Percentiles rank a stretch among this genome's conserved stretches.
Conservation (phyloP, 2,113 vertebrate species). For the Atlantisia rogersi region DNA sequence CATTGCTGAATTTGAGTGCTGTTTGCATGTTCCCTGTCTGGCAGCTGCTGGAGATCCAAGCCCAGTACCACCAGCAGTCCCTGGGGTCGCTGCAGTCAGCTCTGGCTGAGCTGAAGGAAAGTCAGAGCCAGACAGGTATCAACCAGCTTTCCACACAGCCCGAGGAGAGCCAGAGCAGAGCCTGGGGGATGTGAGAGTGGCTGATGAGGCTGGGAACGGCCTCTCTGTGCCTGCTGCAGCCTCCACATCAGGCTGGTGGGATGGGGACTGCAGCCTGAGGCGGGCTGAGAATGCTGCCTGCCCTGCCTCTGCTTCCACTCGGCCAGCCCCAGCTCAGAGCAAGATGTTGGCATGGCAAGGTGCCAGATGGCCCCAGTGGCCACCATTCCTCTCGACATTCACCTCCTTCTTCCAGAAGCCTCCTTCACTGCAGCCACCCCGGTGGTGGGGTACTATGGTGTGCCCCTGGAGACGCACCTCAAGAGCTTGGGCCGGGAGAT, state of each 20-base stretch:
- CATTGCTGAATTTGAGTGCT: background rate
- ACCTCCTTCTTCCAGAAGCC: slow-evolving; percentile 44
- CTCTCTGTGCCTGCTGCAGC: background rate
- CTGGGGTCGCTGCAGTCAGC: slow-evolving; percentile 83
- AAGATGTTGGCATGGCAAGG: background rate
- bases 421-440: slow-evolving; percentile 31
- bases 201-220: background rate
- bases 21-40: background rate
- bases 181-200: accelerated
- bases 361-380: accelerated
- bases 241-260: background rate
- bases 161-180: slow-evolving; percentile 14
- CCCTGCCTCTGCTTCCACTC: background rate
- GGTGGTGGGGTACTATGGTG: slow-evolving; percentile 83
- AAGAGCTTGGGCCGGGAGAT: slow-evolving; percentile 81
- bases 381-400: background rate
- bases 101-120: slow-evolving; percentile 88
- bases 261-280: background rate
- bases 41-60: slow-evolving; percentile 93
- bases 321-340: accelerated
- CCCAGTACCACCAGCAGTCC: slow-evolving; percentile 89
- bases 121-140: slow-evolving; percentile 80
- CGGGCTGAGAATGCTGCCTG: background rate
- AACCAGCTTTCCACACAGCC: background rate
- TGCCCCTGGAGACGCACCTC: slow-evolving; percentile 84